Conservation (phyloP, 2,797 vertebrate genomes). For the Zalophus californianus region DNA sequence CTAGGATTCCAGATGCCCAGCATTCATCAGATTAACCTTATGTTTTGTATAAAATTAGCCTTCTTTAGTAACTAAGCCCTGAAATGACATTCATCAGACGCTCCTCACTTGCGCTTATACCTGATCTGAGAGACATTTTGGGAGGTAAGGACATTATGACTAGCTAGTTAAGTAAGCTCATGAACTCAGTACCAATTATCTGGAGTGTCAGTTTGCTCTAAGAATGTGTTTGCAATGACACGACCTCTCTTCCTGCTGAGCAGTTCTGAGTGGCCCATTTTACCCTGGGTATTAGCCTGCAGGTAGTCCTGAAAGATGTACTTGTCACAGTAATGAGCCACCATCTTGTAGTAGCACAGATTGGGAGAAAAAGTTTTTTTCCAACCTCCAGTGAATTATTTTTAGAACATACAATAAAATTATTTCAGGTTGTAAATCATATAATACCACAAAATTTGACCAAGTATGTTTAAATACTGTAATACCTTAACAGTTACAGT, state of each 20-base stretch:
- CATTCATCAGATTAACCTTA: not conserved
- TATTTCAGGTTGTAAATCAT: conserved; percentile 7
- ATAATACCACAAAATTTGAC: not conserved
- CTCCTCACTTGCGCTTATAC: no score
- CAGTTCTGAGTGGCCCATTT: conserved; percentile 7
- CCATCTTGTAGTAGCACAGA: not conserved
- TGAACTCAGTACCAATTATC: not conserved
- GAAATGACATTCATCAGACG: not conserved
- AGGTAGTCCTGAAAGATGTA: not conserved
- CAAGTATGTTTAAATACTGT: not conserved
- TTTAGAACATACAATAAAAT: not conserved
- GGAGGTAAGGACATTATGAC: no score
- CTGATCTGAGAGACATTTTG: no score
- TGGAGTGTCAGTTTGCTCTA: not conserved
- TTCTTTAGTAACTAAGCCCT: not conserved
- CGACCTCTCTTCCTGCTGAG: not conserved
- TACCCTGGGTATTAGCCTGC: not conserved
- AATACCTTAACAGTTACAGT: not conserved
- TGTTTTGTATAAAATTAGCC: not conserved
- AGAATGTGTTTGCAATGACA: not conserved
- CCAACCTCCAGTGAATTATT: not conserved
- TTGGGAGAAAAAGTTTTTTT: not conserved
- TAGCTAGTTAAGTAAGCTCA: no score
- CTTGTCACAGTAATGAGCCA: conserved; percentile 31
- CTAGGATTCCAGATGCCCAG: not conserved